phyloP scores from a whole-genome alignment of 2,797 vertebrate species.

The Coccyzus lansbergi region DNA sequence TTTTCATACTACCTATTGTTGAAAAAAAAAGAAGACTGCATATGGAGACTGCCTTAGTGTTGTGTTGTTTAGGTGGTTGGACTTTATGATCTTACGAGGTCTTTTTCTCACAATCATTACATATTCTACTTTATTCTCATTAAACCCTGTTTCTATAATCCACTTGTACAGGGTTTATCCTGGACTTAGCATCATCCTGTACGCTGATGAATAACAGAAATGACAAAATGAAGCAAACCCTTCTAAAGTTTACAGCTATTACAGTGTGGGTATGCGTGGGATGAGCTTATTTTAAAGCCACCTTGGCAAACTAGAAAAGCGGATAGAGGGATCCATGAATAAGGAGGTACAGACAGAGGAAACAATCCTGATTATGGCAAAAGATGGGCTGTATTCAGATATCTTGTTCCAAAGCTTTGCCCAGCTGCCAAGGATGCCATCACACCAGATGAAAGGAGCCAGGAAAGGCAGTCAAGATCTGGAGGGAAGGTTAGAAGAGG shows the following conservation, averaged over 20 bases:
- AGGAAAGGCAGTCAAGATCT: no score
- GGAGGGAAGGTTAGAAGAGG: no score
- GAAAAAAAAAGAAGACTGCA: neutral
- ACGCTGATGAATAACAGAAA: neutral
- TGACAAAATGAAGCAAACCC: neutral
- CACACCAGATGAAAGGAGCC: no score
- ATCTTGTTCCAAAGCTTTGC: neutral
- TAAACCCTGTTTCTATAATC: no score
- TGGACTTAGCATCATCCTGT: neutral
- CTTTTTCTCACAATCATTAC: no score
- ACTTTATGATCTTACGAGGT: no score
- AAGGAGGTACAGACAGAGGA: rapidly evolving
- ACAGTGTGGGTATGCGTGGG: rapidly evolving
- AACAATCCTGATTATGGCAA: rapidly evolving
- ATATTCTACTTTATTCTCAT: no score
- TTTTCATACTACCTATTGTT: neutral
- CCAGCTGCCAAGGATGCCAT: no score
- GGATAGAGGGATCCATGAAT: neutral
- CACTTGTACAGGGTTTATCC: neutral
- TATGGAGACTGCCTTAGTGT: neutral
- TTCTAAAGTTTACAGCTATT: neutral
- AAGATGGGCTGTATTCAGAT: rapidly evolving
- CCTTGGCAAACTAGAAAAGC: neutral
- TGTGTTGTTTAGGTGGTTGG: no score
- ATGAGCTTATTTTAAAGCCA: neutral